Percentiles rank a stretch among this genome's conserved stretches.
phyloP scores from a whole-genome alignment of 2,797 vertebrate genomes.

The Mormyrus hasselquistii region DNA sequence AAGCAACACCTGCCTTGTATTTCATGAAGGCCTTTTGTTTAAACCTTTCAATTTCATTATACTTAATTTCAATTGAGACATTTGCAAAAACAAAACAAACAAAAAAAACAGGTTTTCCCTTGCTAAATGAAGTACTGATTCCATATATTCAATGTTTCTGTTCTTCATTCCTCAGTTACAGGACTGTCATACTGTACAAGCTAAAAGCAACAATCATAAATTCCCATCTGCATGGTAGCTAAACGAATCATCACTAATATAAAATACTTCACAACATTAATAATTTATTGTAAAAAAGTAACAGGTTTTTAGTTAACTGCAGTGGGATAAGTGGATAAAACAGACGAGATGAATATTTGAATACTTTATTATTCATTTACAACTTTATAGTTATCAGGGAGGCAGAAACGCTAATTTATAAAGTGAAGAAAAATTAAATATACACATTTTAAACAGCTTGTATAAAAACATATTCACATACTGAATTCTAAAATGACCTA shows the following conservation, averaged over 20 bases:
- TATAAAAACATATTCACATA: conserved; percentile 22
- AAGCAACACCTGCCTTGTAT: not conserved
- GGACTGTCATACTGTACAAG: not conserved
- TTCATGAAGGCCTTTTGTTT: not conserved
- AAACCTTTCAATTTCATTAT: not conserved
- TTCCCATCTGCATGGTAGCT: not conserved
- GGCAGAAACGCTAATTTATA: conserved; percentile 18
- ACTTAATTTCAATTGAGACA: not conserved
- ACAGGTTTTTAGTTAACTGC: not conserved
- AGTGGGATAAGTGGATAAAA: not conserved
- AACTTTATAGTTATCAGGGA: conserved; percentile 30
- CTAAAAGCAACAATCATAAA: not conserved
- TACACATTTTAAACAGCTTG: conserved; percentile 1
- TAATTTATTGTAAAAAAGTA: not conserved
- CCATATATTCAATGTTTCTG: not conserved
- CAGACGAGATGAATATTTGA: not conserved
- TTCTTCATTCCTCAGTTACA: not conserved
- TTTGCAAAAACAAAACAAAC: not conserved
- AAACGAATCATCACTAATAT: not conserved
- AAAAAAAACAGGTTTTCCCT: not conserved
- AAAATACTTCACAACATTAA: not conserved
- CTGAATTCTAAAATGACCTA: not conserved
- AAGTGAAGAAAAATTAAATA: conserved; percentile 29
- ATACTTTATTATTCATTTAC: conserved; percentile 50
- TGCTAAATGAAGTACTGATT: not conserved